A percentile compares a stretch with the other conserved stretches of the same genome.
phyloP scores from a whole-genome alignment of 92 coral and sea anemone species.

The Galaxea fascicularis region DNA sequence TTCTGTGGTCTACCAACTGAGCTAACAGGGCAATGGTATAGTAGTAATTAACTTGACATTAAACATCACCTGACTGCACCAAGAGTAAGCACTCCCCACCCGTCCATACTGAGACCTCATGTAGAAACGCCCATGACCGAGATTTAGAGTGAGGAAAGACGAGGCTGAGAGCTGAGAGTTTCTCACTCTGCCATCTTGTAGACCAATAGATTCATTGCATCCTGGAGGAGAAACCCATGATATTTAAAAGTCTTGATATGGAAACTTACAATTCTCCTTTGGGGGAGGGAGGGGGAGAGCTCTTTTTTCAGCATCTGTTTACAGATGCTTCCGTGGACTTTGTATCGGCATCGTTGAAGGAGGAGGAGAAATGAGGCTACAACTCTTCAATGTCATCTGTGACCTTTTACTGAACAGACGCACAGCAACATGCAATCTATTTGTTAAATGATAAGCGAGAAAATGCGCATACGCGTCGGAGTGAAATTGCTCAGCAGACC shows the following conservation, averaged over 20 bases:
- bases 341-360: too few species aligned
- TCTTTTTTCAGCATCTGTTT: too few species aligned
- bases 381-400: too few species aligned
- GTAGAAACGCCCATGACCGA: conserved; percentile 31
- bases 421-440: too few species aligned
- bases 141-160: conserved; percentile 44
- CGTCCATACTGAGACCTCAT: conserved; percentile 71
- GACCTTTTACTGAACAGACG: too few species aligned
- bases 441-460: not conserved
- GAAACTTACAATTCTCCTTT: not conserved
- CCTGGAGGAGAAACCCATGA: conserved; percentile 37
- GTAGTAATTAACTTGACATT: not conserved
- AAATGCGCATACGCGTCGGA: not conserved
- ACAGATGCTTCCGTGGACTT: too few species aligned
- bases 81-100: conserved; percentile 59
- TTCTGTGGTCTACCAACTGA: too few species aligned
- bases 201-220: conserved; percentile 82
- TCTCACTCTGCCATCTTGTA: conserved; percentile 77
- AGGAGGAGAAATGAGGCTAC: too few species aligned
- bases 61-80: conserved; percentile 82
- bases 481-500: not conserved
- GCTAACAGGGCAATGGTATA: not conserved
- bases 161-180: conserved; percentile 82
- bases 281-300: not conserved
- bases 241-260: not conserved